A percentile compares a stretch with the other conserved stretches of the same genome.
These are phyloP conservation scores for Oxygymnocypris stewartii DNA, from an alignment of 2,113 vertebrate species.

Conservation along the genomic window DNA sequence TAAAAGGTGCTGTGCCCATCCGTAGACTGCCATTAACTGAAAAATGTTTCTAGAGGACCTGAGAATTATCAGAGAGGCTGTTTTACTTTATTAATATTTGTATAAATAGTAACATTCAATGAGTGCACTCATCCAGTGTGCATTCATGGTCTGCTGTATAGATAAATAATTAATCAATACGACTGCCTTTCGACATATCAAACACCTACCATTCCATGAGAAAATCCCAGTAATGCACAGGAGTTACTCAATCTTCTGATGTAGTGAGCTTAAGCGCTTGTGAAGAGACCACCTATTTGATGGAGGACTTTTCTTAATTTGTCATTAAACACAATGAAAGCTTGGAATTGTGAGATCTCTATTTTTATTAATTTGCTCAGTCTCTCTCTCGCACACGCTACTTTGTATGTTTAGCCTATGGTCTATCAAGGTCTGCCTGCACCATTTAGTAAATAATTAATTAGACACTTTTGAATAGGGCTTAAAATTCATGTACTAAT, in stretches of 20 bases:
- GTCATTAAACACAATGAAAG: slow-evolving; percentile 65
- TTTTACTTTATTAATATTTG: slow-evolving; percentile 73
- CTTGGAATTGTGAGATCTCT: slow-evolving; percentile 65
- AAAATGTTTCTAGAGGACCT: slow-evolving; percentile 68
- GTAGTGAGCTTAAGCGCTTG: slow-evolving; percentile 61
- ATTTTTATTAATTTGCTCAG: slow-evolving; percentile 41
- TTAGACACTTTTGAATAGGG: slow-evolving; percentile 80
- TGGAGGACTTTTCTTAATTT: slow-evolving; percentile 60
- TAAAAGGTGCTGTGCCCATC: slow-evolving; percentile 67
- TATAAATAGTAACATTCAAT: slow-evolving; percentile 67
- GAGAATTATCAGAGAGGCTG: slow-evolving; percentile 46
- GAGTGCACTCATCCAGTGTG: slow-evolving; percentile 69
- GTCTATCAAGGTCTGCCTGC: slow-evolving; percentile 76
- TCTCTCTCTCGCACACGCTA: slow-evolving; percentile 51
- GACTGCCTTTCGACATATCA: slow-evolving; percentile 70
- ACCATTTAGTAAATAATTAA: slow-evolving; percentile 83
- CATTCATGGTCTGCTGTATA: slow-evolving; percentile 67
- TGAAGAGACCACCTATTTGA: slow-evolving; percentile 67
- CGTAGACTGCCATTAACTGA: slow-evolving; percentile 74
- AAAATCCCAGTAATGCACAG: slow-evolving; percentile 57
- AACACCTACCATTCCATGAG: slow-evolving; percentile 54
- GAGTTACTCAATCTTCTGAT: slow-evolving; percentile 65
- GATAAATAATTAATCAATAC: slow-evolving; percentile 75
- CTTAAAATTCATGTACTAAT: slow-evolving; percentile 80
- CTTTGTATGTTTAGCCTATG: slow-evolving; percentile 77